Evolutionary conservation across 1,140 invertebrate species (phyloP), one percentile per base, ranked within the genome.

Genomic region (Zaprionus africanus): DNA sequence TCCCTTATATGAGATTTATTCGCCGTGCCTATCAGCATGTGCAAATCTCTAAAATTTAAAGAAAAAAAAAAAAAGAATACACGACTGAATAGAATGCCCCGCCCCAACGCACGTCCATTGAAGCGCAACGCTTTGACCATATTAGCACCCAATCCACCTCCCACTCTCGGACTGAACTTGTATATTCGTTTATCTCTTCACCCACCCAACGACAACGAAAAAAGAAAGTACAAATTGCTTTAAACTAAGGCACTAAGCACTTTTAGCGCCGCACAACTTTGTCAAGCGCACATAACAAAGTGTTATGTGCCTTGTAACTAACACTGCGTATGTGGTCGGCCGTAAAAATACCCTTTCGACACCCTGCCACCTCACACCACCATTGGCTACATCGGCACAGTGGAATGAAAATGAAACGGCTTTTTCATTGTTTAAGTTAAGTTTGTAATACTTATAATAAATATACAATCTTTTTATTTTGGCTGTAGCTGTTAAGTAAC

Each of bases 211-310:
- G 53, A 22, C 31, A 57, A 67, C 22, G 36, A 53, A 57, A 62
- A 64, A 79, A 74, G 56, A 79, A 73, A 67, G 26, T 60, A 66
- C 60, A 61, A 80, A 82, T 82, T 74, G 85, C 81, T 90, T 80
- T 90, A 90, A 90, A 90, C 81, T 82, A 90, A 90, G 85, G 85
- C 85, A 85, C 85, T 90, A 90, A 90, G 85, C 85, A 84, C 85
- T 85, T 85, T 85, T 85, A 77, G 71, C 58, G 67, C 73, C 67
- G 67, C 79, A 78, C 85, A 90, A 90, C 86, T 90, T 90, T 90
- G 85, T 90, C 85, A 90, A 90, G 79, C 85, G 85, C 72, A 82
- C 69, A 82, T 82, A 90, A 90, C 85, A 90, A 90, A 90, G 82
- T 90, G 86, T 90, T 85, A 90, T 90, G 86, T 82, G 79, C 70